These are phyloP conservation scores for Liparis tanakae DNA, from an alignment of 2,797 vertebrate species.

Conservation along the genomic window DNA sequence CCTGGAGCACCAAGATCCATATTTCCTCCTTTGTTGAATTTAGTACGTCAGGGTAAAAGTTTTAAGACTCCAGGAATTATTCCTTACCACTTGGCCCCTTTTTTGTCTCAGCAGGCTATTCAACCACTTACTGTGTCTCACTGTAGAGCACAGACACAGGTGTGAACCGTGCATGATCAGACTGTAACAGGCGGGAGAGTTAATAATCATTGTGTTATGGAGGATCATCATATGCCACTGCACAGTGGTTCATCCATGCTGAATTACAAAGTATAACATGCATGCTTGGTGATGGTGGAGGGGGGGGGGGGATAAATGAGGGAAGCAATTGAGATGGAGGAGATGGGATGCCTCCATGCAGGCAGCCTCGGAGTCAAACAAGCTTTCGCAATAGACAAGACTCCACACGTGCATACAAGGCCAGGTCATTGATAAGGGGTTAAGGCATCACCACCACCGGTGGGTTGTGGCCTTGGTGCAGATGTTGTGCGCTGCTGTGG, in stretches of 20 bases:
- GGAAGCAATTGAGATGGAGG: background rate
- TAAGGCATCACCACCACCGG: constrained; percentile 63
- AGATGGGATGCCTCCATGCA: constrained; percentile 18
- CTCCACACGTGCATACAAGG: constrained; percentile 39
- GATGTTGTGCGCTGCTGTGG: constrained; percentile 52
- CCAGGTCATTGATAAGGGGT: constrained; percentile 58
- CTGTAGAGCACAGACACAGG: background rate
- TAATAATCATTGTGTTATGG: constrained; percentile 12
- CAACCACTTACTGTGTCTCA: background rate
- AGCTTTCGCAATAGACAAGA: constrained; percentile 39
- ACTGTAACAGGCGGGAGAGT: constrained; percentile 10
- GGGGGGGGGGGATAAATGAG: background rate
- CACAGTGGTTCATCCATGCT: background rate
- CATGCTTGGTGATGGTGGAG: background rate
- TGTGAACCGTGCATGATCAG: constrained; percentile 7
- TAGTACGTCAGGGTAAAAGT: background rate
- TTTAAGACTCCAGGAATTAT: background rate
- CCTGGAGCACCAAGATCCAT: background rate
- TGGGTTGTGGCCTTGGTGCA: constrained; percentile 59
- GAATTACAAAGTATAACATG: constrained; percentile 7
- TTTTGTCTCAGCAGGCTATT: constrained; percentile 15
- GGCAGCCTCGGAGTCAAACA: constrained; percentile 25
- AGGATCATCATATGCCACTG: constrained; percentile 10
- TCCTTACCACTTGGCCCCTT: background rate
- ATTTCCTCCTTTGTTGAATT: constrained; percentile 4